phyloP scores from a whole-genome alignment of 2,888 invertebrate genomes.

The Patella ulyssiponensis region DNA sequence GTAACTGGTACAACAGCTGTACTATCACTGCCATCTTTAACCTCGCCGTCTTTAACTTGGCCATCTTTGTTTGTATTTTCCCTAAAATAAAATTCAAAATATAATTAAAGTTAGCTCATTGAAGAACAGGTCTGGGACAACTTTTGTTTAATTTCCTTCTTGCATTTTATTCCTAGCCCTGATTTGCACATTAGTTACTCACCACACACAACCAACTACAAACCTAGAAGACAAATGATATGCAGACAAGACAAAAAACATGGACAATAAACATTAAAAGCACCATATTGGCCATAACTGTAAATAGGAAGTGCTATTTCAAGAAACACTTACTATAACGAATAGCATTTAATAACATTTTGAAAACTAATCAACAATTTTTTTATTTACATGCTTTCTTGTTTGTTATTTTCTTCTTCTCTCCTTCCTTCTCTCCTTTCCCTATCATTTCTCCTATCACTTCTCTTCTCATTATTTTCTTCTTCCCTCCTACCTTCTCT shows the following conservation, averaged over 20 bases:
- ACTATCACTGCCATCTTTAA: slow-evolving; percentile 4
- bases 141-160: slow-evolving; percentile 12
- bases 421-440: neutral
- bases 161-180: neutral
- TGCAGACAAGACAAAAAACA: no score
- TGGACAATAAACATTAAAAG: no score
- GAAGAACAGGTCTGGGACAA: neutral
- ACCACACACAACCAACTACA: no score
- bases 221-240: no score
- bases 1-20: neutral
- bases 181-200: no score
- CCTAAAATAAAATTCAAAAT: neutral
- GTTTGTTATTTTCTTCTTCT: neutral
- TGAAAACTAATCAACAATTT: no score
- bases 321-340: no score
- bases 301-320: no score
- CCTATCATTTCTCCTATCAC: slow-evolving; percentile 20
- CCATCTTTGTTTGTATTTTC: slow-evolving; percentile 15
- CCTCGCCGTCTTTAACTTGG: slow-evolving; percentile 22
- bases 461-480: slow-evolving; percentile 19
- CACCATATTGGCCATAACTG: no score
- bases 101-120: neutral
- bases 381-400: no score
- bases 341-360: no score
- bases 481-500: slow-evolving; percentile 15